Percentiles rank a stretch among this genome's conserved stretches.
phyloP scores from a whole-genome alignment of 2,113 vertebrate genomes.

The rat (Rattus norvegicus) region GRCr8 NC_086021.1:155368501-155369000 shows the following conservation, averaged over 20 bases:
- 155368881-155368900: background rate
- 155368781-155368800: background rate
- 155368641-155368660: background rate
- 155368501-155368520: too few relatives aligned
- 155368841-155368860: background rate
- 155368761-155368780: background rate
- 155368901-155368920: background rate
- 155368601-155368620: background rate
- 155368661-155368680: background rate
- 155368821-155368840: background rate
- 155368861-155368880: background rate
- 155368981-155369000: background rate
- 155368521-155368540: too few relatives aligned
- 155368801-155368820: background rate
- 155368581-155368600: background rate
- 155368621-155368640: background rate
- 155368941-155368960: background rate
- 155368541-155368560: background rate
- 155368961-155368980: background rate
- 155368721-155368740: conserved; percentile 26
- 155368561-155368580: conserved; percentile 31
- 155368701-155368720: background rate
- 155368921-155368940: background rate
- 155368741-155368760: background rate
- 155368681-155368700: background rate